These are phyloP conservation scores for Aeoliscus strigatus DNA, from an alignment of 2,797 vertebrate genomes.

Conservation along the genomic window DNA sequence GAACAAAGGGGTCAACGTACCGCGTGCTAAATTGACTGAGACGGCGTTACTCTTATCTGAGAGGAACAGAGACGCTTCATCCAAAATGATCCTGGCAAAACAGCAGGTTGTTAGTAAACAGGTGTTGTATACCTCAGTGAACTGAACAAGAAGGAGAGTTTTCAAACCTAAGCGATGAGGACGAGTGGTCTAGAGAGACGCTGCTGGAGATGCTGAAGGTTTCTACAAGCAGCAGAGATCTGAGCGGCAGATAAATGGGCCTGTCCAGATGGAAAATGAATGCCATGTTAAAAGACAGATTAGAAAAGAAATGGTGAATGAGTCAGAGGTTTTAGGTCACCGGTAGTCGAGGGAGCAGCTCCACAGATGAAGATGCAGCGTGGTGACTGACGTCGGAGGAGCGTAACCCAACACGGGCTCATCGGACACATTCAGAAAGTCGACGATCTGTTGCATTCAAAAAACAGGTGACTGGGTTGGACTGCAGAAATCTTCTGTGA, in stretches of 20 bases:
- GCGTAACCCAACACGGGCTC: conserved; percentile 96
- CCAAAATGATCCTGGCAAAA: conserved; percentile 90
- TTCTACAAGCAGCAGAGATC: conserved; percentile 90
- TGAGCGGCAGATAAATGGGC: conserved; percentile 87
- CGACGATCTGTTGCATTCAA: conserved; percentile 82
- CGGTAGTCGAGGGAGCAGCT: conserved; percentile 96
- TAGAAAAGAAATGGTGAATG: not conserved
- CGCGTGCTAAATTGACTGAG: conserved; percentile 84
- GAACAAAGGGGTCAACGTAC: conserved; percentile 60
- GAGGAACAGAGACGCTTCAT: conserved; percentile 92
- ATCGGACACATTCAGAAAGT: conserved; percentile 94
- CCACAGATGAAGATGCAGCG: conserved; percentile 87
- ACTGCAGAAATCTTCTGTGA: conserved; percentile 1
- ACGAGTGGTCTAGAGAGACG: conserved; percentile 89
- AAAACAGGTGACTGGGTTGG: conserved; percentile 1
- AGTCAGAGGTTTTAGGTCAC: conserved; percentile 49
- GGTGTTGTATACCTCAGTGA: not conserved
- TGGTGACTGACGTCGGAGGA: conserved; percentile 89
- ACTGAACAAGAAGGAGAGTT: not conserved
- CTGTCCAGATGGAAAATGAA: conserved; percentile 62
- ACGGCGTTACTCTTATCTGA: conserved; percentile 90
- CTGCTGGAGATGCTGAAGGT: conserved; percentile 97
- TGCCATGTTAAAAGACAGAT: conserved; percentile 1
- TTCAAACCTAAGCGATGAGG: conserved; percentile 89
- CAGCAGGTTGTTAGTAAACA: conserved; percentile 5